Percentiles rank a stretch among this genome's conserved stretches.
These are phyloP conservation scores for Ichneumon xanthorius DNA, from an alignment of 2,888 invertebrate genomes.

Conservation along the genomic window DNA sequence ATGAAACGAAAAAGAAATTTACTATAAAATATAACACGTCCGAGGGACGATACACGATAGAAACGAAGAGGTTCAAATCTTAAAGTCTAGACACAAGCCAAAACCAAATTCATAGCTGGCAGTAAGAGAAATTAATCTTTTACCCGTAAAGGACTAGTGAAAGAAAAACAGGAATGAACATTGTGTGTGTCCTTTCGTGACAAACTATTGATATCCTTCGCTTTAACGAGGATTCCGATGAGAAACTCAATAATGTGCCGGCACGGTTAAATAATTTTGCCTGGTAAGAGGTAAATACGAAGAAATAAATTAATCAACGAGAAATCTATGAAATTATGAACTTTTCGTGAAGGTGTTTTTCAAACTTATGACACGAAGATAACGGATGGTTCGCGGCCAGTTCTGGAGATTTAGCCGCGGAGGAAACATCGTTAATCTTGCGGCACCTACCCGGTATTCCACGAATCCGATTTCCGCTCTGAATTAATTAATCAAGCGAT, in stretches of 20 bases:
- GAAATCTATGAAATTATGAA: conserved; percentile 12
- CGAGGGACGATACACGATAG: conserved; percentile 81
- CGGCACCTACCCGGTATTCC: not conserved
- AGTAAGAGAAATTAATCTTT: conserved; percentile 51
- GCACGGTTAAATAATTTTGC: not conserved
- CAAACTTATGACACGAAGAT: not conserved
- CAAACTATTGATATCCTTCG: not conserved
- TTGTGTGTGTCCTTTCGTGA: not conserved
- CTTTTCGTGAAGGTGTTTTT: not conserved
- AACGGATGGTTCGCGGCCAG: not conserved
- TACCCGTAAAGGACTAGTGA: conserved; percentile 49
- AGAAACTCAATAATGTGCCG: conserved; percentile 2
- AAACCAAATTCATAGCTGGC: conserved; percentile 72
- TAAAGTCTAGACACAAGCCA: conserved; percentile 74
- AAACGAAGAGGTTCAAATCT: conserved; percentile 79
- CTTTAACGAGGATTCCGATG: not conserved
- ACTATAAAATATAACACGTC: conserved; percentile 71
- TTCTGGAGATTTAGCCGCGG: not conserved
- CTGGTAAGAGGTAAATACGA: not conserved
- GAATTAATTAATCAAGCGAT: not conserved
- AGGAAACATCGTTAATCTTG: not conserved
- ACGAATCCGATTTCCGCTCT: no score
- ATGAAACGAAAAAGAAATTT: conserved; percentile 14
- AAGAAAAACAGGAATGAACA: conserved; percentile 55
- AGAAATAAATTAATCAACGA: conserved; percentile 37